Evolutionary conservation across 2,797 vertebrate genomes (phyloP).

Genomic region (Notoglanidium macrostoma): DNA sequence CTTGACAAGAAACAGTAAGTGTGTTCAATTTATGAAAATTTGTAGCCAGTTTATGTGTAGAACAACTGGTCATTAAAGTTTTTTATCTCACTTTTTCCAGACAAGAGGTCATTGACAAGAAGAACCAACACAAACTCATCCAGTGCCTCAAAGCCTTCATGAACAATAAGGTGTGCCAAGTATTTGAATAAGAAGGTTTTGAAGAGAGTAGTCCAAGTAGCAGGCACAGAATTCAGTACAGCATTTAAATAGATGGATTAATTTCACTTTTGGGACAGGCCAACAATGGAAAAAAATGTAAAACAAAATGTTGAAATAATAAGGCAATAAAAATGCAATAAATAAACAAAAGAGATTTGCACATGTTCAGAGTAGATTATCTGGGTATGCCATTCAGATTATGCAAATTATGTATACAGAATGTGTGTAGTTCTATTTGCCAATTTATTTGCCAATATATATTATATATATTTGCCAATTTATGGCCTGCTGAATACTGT

Average conservation of each 20-base stretch:
- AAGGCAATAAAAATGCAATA: neutral
- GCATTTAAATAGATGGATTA: neutral
- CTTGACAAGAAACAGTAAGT: conserved; percentile 98
- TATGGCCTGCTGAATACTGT: too few relatives aligned
- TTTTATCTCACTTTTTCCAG: conserved; percentile 67
- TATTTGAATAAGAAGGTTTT: conserved; percentile 16
- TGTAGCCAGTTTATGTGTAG: conserved; percentile 20
- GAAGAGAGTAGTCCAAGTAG: neutral
- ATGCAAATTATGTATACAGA: neutral
- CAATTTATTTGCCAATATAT: too few relatives aligned
- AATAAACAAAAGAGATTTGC: neutral
- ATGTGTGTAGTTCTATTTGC: neutral
- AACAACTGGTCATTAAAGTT: conserved; percentile 4
- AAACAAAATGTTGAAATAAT: neutral
- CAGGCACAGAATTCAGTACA: neutral
- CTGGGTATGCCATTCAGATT: neutral
- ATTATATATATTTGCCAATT: too few relatives aligned
- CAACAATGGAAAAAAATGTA: neutral
- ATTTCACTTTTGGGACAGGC: neutral
- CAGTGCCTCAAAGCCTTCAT: conserved; percentile 99
- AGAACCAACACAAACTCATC: conserved; percentile 97
- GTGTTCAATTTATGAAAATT: neutral
- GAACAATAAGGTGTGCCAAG: conserved; percentile 94
- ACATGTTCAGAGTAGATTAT: neutral
- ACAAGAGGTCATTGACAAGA: conserved; percentile 94